Evolutionary conservation across 2,113 vertebrate genomes (phyloP), one percentile per base, ranked within the genome.

Genomic region (Herpetotheres cachinnans): DNA sequence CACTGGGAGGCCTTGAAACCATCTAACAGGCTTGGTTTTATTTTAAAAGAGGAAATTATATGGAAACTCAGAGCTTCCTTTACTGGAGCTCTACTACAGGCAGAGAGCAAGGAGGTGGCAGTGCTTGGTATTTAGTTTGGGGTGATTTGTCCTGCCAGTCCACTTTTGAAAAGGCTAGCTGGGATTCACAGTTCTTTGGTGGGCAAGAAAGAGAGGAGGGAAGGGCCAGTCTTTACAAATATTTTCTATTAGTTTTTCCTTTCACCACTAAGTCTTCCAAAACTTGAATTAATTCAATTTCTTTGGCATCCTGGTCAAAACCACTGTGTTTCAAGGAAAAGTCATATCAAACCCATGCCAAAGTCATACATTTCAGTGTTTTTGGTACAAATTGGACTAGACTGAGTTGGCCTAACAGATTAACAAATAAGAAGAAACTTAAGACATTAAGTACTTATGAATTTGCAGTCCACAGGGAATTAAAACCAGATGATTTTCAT

Each of bases 321-420:
- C 65, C 65, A 91, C 91, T 52, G 52, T 82, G n/a, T 79, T 93
- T 93, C 87, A 96, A 88, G 86, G 72, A 94, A 95, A 95, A 69
- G 30, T 78, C 27, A 1, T 87, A 73, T 61, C 63, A 92, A 78
- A 69, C 16, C 5, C 27, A 21, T 76, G 72, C 38, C 77, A 95
- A 49, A 78, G 74, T 69, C 36, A 29, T 47, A 72, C 13, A 52
- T 92, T 91, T 93, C 47, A 84, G 21, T 84, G 69, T 24, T 90
- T 95, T 95, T 84, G 83, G 63, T 97, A 84, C 73, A 93, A 96
- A 94, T 94, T 93, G 69, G n/a, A 89, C 17, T 66, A 66, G 76
- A 78, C 65, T 81, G 71, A 81, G 9, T 81, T 89, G 72, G 63
- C 11, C 72, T 52, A 92, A 38, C 21, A 76, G 34, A 82, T 84